Evolutionary conservation across 2,888 invertebrate species (phyloP), one percentile per base, ranked within the genome.

Genomic region (Horisme vitalbata): DNA sequence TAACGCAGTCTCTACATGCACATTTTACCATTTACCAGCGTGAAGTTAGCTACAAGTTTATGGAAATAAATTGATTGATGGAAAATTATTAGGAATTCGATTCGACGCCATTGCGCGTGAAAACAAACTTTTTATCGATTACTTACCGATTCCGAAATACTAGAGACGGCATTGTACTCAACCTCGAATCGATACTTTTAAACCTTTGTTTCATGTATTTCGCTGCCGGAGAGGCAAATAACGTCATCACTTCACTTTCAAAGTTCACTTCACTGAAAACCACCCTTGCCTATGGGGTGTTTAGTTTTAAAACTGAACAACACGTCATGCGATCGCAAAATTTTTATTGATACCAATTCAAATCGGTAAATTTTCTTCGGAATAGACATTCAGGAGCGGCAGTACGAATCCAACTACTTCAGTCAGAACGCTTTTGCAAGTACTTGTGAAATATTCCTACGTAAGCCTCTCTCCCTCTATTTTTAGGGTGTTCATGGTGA

Each of bases 141-240:
- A 91, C 92, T 92, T 77, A 93, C 92, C 91, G 91, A 88, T 92
- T 91, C 82, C 90, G 90, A 81, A 91, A 91, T 83, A 92, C 85
- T 90, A 92, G 91, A 75, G 92, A 91, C 62, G 92, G 92, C 92
- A 92, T 92, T 71, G 80, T 88, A 79, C 69, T 82, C 61, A 74
- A 66, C 63, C 75, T 65, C 45, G 76, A 73, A 71, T 86, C 85
- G 68, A 82, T 85, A 71, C 72, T 83, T 81, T 75, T 83, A 76
- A 83, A 83, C 72, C 76, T 83, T 71, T 82, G 79, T 82, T 86
- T 80, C 83, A 85, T 87, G 63, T 79, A 85, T 81, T 71, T 83
- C 61, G 80, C 75, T 82, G 86, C 84, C 76, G 83, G 81, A 55
- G 81, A 63, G 78, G 84, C 85, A 87, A 81, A 70, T 83, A 90